Percentiles rank a stretch among this genome's conserved stretches.
phyloP scores from a whole-genome alignment of 2,797 vertebrate genomes.

The Hippoglossus hippoglossus region DNA sequence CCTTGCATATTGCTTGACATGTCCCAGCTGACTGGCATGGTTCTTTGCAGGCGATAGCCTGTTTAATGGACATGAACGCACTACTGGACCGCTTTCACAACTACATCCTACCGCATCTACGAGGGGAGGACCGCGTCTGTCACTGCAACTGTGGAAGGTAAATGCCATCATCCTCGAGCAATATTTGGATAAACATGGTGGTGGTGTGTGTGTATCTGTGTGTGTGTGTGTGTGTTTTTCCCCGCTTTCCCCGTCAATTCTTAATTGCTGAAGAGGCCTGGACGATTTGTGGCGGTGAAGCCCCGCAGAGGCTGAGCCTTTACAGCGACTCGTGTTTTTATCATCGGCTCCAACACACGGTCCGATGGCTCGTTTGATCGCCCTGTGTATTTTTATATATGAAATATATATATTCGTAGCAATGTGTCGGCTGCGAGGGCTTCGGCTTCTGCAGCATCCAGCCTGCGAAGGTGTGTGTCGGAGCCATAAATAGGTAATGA shows the following conservation, averaged over 20 bases:
- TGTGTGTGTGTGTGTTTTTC: slow-evolving; percentile 14
- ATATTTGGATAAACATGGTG: slow-evolving; percentile 44
- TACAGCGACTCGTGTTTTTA: slow-evolving; percentile 27
- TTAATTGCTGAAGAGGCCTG: slow-evolving; percentile 76
- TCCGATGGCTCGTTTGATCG: slow-evolving; percentile 29
- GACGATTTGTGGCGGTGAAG: slow-evolving; percentile 67
- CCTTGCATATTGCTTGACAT: slow-evolving; percentile 77
- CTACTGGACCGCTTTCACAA: slow-evolving; percentile 99
- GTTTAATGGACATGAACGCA: slow-evolving; percentile 99
- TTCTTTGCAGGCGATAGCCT: slow-evolving; percentile 99
- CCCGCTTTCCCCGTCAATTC: slow-evolving; percentile 46
- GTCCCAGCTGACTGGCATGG: slow-evolving; percentile 84
- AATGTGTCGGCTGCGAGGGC: slow-evolving; percentile 35
- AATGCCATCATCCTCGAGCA: slow-evolving; percentile 71
- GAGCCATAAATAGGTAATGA: slow-evolving; percentile 78
- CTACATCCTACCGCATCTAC: slow-evolving; percentile 99
- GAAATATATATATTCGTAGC: too few species aligned
- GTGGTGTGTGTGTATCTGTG: slow-evolving; percentile 10
- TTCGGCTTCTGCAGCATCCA: slow-evolving; percentile 74
- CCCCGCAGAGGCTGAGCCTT: slow-evolving; percentile 46
- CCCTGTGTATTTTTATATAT: not conserved
- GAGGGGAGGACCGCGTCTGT: slow-evolving; percentile 99
- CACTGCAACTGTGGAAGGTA: slow-evolving; percentile 99
- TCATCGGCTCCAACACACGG: slow-evolving; percentile 13
- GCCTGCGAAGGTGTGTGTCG: slow-evolving; percentile 74